Base-by-base conservation (phyloP, 1,140 invertebrate species). In the Meloidogyne exigua region DNA sequence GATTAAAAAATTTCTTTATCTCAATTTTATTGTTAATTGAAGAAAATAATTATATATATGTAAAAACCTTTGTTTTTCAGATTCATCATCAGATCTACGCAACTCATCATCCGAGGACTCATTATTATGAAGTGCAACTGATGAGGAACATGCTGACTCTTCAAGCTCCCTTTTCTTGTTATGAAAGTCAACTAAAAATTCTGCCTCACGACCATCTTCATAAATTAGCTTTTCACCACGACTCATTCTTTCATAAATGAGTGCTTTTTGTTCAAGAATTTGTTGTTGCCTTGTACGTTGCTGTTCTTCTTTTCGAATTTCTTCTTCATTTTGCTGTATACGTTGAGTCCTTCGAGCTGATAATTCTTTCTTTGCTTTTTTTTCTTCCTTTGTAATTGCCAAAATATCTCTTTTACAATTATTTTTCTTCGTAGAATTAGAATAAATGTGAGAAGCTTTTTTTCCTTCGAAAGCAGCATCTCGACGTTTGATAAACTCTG, bases 241-340 rank as follows among this genome's bases (percentile, higher is more conserved):
- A 26, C 76, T 78, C 75, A 80, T 77, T 49, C 80, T 67, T 36
- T 80, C 79, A 57, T 80, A 80, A 57, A 82, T 68, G 5, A 32
- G n/a, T 32, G 74, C 64, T 25, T 75, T 75, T 25, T 75, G 18
- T 18, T 75, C 57, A 23, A 75, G 71, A 15, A 77, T 81, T 77
- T 80, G 78, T 4, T 66, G n/a, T 42, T 76, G 78, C 26, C 57
- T 77, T 32, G 28, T 28, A 23, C 79, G 44, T 70, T 79, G 67
- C 13, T 66, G 39, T 63, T 79, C 78, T 65, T 79, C 78, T 44
- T 79, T 79, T 64, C 79, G 26, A 7, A 80, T 67, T 44, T 39
- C 68, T 21, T 80, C 78, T 11, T 63, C 79, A 36, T 68, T 62
- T 25, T 66, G 26, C 2, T 76, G 49, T 36, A 79, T 79, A 12